Evolutionary conservation across 2,888 invertebrate species (phyloP).

Genomic region (Papilio elwesi): DNA sequence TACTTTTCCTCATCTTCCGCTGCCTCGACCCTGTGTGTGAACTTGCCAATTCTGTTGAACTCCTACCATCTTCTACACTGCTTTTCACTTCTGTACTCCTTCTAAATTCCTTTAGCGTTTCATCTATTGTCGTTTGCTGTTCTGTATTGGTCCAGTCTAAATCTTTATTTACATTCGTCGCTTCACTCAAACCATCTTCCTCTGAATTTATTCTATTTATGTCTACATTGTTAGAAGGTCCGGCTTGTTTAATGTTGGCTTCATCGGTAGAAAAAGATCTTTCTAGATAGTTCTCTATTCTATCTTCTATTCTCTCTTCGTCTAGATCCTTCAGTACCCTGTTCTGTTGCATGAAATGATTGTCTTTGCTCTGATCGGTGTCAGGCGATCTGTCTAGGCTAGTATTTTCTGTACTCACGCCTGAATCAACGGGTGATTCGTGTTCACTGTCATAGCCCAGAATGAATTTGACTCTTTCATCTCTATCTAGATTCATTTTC

Average conservation of each 20-base stretch:
- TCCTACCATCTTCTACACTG: conserved; percentile 56
- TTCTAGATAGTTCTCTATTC: conserved; percentile 60
- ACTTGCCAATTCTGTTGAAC: conserved; percentile 51
- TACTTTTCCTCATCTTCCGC: conserved; percentile 62
- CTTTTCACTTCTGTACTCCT: conserved; percentile 63
- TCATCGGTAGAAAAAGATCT: conserved; percentile 66
- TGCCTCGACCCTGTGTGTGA: conserved; percentile 59
- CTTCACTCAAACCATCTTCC: conserved; percentile 59
- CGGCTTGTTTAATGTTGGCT: conserved; percentile 72
- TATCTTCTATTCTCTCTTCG: conserved; percentile 52
- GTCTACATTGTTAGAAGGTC: conserved; percentile 61
- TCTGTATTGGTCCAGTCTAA: conserved; percentile 60
- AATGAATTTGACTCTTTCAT: conserved; percentile 74
- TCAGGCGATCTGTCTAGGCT: conserved; percentile 87
- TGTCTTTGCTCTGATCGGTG: conserved; percentile 76
- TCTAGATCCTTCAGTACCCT: conserved; percentile 71
- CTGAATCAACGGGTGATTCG: conserved; percentile 85
- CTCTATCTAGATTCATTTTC: conserved; percentile 61
- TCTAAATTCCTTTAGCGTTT: conserved; percentile 66
- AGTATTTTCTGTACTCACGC: conserved; percentile 89
- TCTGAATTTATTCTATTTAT: conserved; percentile 63
- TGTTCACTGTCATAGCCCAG: conserved; percentile 80
- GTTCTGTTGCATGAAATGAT: conserved; percentile 72
- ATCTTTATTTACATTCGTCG: conserved; percentile 55
- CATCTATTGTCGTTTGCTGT: conserved; percentile 66